Evolutionary conservation across 2,797 vertebrate species (phyloP), one percentile per base, ranked within the genome.

Genomic region (Tenualosa ilisha): DNA sequence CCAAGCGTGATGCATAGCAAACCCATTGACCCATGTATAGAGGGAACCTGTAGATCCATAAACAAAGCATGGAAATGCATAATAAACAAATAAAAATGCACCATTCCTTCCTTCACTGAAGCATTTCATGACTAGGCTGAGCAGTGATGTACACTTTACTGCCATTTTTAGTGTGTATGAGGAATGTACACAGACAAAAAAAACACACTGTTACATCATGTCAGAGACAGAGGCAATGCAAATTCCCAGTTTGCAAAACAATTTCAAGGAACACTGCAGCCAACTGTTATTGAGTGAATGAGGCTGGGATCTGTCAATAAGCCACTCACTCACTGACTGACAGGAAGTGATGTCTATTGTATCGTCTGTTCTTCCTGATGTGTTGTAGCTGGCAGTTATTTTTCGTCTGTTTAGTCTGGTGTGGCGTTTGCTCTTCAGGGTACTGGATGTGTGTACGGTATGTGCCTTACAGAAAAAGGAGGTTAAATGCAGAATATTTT

Each of bases 401-500:
- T 68, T 43, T 20, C 8, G 26, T 37, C 40, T 1, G 31, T 43
- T 43, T 75, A 22, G 31, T 75, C 37, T 75, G 6, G 37, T 15
- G 8, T 68, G 24, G 17, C 5, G 40, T 43, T 20, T 8, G 37
- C 68, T 75, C 15, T 75, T 75, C 6, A 75, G 31, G 31, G 37
- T 75, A 31, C 40, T 75, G 68, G 68, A 12, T 75, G 68, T 75
- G 68, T 75, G 68, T 13, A 43, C 31, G 17, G 68, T 17, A 75
- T 43, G 68, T 75, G 68, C 68, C 68, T 75, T 75, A 75, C 37
- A 37, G 68, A 37, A 75, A 75, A 75, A 75, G 17, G 20, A 75
- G 68, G 68, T 75, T 43, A 7, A 15, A 75, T 75, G 15, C 15
- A 75, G 68, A 75, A 26, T 3, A 75, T 40, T 43, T 75, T 40